A percentile compares a stretch with the other conserved stretches of the same genome.
phyloP scores from a whole-genome alignment of 2,113 vertebrate genomes.

The Dromiciops gliroides region DNA sequence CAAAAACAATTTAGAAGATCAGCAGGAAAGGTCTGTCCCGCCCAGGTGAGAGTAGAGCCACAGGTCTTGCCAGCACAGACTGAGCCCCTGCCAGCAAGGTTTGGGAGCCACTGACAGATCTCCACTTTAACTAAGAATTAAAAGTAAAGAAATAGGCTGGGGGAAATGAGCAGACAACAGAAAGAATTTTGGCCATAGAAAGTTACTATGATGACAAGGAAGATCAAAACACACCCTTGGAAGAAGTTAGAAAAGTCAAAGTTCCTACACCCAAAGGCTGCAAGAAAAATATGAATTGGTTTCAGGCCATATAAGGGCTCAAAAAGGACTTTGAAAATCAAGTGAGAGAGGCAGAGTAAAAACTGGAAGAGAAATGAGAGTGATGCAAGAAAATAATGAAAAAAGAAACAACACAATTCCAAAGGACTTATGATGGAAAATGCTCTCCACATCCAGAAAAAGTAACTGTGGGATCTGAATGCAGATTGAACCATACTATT shows the following conservation, averaged over 20 bases:
- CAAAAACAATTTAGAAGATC: not conserved
- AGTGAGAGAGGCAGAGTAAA: not conserved
- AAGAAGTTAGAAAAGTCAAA: not conserved
- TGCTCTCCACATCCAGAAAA: too few relatives aligned
- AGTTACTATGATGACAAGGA: not conserved
- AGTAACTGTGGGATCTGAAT: too few relatives aligned
- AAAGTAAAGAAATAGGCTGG: not conserved
- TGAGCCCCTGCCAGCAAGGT: too few relatives aligned
- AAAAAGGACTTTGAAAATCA: not conserved
- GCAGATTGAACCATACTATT: too few relatives aligned
- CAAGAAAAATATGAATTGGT: not conserved
- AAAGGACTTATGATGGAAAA: too few relatives aligned
- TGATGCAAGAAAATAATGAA: not conserved
- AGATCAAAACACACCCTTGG: not conserved
- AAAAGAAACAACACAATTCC: not conserved
- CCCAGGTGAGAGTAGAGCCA: not conserved
- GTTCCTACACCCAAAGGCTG: not conserved
- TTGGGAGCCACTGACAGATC: too few relatives aligned
- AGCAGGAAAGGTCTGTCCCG: not conserved
- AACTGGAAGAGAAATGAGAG: not conserved
- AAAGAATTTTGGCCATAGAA: not conserved
- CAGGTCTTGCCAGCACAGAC: too few relatives aligned
- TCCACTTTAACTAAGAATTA: not conserved
- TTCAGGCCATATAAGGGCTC: too few relatives aligned
- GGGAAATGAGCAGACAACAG: not conserved